A percentile compares a stretch with the other conserved stretches of the same genome.
phyloP scores from a whole-genome alignment of 1,140 invertebrate genomes.

The Megathymus violae region DNA sequence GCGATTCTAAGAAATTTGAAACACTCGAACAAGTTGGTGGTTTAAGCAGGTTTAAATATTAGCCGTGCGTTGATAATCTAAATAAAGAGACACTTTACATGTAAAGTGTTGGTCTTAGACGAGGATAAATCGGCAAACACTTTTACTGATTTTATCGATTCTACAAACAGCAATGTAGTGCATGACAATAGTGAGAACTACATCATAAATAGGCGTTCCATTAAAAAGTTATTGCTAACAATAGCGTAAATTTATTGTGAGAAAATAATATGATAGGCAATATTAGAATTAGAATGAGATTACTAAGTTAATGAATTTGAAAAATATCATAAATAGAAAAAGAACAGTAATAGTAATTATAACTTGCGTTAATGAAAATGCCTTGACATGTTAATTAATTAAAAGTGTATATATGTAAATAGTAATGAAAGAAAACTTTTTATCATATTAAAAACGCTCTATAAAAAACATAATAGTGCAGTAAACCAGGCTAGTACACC shows the following conservation, averaged over 20 bases:
- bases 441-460: too few species aligned
- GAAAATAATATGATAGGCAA: neutral
- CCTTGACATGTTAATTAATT: too few species aligned
- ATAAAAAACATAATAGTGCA: too few species aligned
- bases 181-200: neutral
- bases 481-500: too few species aligned
- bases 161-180: neutral
- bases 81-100: neutral
- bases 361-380: neutral
- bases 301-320: neutral
- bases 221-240: neutral
- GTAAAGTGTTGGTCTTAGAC: neutral
- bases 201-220: neutral
- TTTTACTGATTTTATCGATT: neutral
- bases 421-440: too few species aligned
- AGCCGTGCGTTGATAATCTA: too few species aligned
- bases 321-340: neutral
- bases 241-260: neutral
- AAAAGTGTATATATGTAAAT: too few species aligned
- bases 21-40: neutral
- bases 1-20: neutral
- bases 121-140: neutral
- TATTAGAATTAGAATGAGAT: neutral
- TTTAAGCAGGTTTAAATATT: too few species aligned
- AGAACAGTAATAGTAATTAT: neutral